These are phyloP conservation scores for Coccyzus lansbergi DNA, from an alignment of 2,797 vertebrate genomes.

Conservation along the genomic window DNA sequence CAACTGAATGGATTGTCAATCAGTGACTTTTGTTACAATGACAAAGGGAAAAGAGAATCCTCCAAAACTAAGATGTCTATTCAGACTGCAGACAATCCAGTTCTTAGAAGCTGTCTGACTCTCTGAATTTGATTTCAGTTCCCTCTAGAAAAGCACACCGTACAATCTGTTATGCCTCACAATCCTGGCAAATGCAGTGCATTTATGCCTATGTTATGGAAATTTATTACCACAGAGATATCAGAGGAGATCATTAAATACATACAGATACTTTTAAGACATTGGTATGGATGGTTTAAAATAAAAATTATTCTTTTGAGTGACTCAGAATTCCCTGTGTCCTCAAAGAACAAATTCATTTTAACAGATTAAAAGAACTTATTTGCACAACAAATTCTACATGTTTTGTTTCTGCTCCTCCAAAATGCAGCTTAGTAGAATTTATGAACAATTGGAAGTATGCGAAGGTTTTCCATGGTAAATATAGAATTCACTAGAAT, in stretches of 20 bases:
- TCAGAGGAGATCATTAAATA: not conserved
- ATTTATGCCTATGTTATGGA: not conserved
- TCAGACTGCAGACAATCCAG: slow-evolving; percentile 14
- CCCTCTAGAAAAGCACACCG: not conserved
- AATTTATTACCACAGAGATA: not conserved
- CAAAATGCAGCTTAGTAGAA: not conserved
- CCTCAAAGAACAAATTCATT: not conserved
- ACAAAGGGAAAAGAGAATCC: slow-evolving; percentile 43
- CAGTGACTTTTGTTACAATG: slow-evolving; percentile 44
- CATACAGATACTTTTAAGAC: not conserved
- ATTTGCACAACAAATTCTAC: not conserved
- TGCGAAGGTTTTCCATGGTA: not conserved
- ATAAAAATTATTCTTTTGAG: not conserved
- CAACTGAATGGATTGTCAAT: slow-evolving; percentile 13
- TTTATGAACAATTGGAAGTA: not conserved
- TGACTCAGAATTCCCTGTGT: not conserved
- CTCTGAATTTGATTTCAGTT: not conserved
- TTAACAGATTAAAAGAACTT: not conserved
- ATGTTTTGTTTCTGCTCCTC: not conserved
- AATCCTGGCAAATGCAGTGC: not conserved
- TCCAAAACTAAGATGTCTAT: not conserved
- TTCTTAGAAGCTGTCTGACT: not conserved
- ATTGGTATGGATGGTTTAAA: not conserved
- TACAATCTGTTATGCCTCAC: not conserved
- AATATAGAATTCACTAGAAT: not conserved